Conservation (phyloP, 2,113 vertebrate species). For the Zootoca vivipara region DNA sequence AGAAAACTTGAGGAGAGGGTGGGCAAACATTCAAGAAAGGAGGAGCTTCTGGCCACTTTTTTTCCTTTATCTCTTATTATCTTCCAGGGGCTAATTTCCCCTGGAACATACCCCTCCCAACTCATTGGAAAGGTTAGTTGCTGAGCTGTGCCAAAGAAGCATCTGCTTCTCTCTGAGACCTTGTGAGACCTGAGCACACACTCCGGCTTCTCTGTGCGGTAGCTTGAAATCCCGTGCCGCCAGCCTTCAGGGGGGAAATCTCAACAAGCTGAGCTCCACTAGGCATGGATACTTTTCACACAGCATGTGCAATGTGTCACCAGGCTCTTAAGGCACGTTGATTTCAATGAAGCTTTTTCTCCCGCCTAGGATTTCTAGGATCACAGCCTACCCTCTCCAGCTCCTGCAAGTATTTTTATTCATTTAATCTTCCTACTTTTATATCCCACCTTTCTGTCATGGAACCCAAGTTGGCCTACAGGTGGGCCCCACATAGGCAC, state of each 20-base stretch:
- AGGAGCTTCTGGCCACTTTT: neutral
- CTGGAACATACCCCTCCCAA: neutral
- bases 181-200: neutral
- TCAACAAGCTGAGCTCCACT: neutral
- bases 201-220: neutral
- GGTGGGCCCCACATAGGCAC: no score
- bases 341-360: neutral
- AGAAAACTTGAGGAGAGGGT: neutral
- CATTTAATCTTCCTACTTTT: no score
- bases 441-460: no score
- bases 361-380: neutral
- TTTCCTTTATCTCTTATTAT: neutral
- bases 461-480: no score
- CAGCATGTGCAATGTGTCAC: neutral
- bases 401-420: neutral
- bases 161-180: neutral
- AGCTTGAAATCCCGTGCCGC: neutral
- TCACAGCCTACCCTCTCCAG: neutral
- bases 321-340: neutral
- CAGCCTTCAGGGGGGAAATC: neutral
- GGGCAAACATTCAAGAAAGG: neutral
- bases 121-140: neutral
- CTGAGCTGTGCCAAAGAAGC: neutral
- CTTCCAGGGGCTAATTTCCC: neutral
- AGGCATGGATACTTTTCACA: neutral